phyloP scores from a whole-genome alignment of 1,140 invertebrate genomes.

The Trialeurodes vaporariorum region DNA sequence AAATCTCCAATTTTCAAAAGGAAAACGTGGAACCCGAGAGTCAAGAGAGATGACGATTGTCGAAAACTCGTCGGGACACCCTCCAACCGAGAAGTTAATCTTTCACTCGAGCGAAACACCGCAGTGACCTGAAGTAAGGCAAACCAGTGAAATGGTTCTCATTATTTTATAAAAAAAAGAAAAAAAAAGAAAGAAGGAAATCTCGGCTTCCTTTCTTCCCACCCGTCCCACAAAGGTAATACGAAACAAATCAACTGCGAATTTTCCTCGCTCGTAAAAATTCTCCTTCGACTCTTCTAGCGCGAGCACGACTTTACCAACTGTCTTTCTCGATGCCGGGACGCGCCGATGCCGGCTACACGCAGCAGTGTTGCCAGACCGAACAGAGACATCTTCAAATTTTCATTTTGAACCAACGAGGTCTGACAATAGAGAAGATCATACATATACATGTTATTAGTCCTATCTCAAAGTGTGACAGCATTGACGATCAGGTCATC shows the following conservation, averaged over 20 bases:
- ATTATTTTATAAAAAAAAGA: background rate
- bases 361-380: background rate
- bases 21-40: too few species aligned
- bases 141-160: background rate
- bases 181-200: too few species aligned
- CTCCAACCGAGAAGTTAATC: background rate
- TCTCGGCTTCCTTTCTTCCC: too few species aligned
- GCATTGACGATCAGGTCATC: too few species aligned
- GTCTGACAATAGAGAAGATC: too few species aligned
- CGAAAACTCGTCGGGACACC: background rate
- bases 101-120: background rate
- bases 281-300: background rate
- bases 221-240: too few species aligned
- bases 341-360: background rate
- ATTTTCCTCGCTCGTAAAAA: background rate
- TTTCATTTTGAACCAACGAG: too few species aligned
- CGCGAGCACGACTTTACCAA: background rate
- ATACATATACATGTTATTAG: too few species aligned
- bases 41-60: too few species aligned
- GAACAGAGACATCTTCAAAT: too few species aligned
- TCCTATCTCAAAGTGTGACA: too few species aligned
- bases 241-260: background rate
- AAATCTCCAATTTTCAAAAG: too few species aligned
- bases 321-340: background rate
- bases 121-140: background rate